phyloP scores from a whole-genome alignment of 2,888 invertebrate genomes.

The Agrotis puta region DNA sequence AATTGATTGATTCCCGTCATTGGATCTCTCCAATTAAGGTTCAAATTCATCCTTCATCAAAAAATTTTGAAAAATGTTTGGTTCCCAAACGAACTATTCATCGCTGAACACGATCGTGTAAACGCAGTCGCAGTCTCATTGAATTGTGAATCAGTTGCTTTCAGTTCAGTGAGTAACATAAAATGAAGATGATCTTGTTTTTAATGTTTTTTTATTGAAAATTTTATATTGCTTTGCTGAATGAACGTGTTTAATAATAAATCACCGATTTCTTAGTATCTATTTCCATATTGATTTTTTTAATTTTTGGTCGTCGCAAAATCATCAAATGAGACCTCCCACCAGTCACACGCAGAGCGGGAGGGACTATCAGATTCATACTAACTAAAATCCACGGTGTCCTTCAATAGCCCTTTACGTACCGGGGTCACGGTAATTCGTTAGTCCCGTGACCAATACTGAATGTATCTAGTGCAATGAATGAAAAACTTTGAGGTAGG shows the following conservation, averaged over 20 bases:
- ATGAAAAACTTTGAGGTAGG: too few species aligned
- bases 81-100: constrained; percentile 58
- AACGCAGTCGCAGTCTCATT: constrained; percentile 36
- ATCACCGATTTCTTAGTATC: too few species aligned
- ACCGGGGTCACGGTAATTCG: too few species aligned
- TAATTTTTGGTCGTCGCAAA: too few species aligned
- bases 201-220: constrained; percentile 3
- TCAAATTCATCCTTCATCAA: constrained; percentile 45
- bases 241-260: not conserved
- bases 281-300: too few species aligned
- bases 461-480: too few species aligned
- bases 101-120: constrained; percentile 17
- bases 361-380: too few species aligned
- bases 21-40: constrained; percentile 44
- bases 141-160: constrained; percentile 49
- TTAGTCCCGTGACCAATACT: too few species aligned
- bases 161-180: constrained; percentile 23
- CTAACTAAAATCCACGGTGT: too few species aligned
- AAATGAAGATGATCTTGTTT: constrained; percentile 19
- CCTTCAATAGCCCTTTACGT: too few species aligned
- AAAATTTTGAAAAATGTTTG: constrained; percentile 57
- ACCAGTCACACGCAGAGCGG: too few species aligned
- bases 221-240: constrained; percentile 11
- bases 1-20: constrained; percentile 17
- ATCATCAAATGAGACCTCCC: too few species aligned